Base-by-base conservation (phyloP, 1,140 invertebrate species). In the Nomia melanderi region DNA sequence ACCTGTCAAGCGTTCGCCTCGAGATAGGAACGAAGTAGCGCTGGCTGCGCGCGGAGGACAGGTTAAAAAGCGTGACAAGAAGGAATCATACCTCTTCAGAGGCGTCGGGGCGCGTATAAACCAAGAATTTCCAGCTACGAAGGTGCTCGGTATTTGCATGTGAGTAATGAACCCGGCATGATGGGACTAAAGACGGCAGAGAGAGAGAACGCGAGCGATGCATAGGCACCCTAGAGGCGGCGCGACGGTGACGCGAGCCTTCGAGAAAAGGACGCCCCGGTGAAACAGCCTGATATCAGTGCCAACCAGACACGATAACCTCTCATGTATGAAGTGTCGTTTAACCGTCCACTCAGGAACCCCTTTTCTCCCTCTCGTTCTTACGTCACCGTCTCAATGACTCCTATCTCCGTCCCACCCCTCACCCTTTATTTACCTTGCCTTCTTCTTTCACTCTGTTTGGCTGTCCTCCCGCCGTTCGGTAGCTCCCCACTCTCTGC, bases 251-350 rank as follows among this genome's bases (percentile, higher is more conserved):
- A 6, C n/a, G 47, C n/a, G 20, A 50, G 47, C 5, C 47, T 50
- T 56, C 25, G 63, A 66, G 57, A 9, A 62, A 39, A 54, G 54
- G 41, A 53, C 66, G 69, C 56, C 47, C 12, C 23, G 73, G 44
- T 20, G 66, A 57, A 41, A 69, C 75, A 33, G 65, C 44, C 56
- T 54, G 84, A 70, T 87, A 87, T 87, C 85, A 87, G 79, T 75
- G 70, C 64, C 44, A 67, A 77, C 66, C 85, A 87, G 85, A 78
- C 85, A 82, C 85, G 85, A 87, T 87, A 87, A 84, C 82, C 84
- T 85, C 79, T 82, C 79, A 57, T 82, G 84, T 84, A 87, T 84
- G 79, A 87, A 87, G 85, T 77, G 79, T 86, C 84, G 84, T 86
- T 86, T 86, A 86, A 72, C 67, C 77, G 53, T 81, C 83, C 82